Conservation (phyloP, 2,797 vertebrate species). For the Tauraco hartlaubi region DNA sequence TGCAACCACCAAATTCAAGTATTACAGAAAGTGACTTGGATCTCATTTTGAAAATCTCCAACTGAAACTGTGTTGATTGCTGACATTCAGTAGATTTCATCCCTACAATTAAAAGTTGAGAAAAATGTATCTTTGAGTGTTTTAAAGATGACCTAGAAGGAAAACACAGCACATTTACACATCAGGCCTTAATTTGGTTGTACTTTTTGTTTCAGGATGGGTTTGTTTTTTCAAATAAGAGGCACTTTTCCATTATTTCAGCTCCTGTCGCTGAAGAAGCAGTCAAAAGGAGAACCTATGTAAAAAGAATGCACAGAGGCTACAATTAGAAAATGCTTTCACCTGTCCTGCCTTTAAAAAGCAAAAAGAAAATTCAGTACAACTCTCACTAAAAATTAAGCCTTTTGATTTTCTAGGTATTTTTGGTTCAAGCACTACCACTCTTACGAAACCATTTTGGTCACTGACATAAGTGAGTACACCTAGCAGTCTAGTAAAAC, state of each 20-base stretch:
- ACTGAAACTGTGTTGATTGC: not conserved
- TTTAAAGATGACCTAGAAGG: not conserved
- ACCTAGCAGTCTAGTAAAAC: not conserved
- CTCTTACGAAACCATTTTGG: not conserved
- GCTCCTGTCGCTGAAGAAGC: not conserved
- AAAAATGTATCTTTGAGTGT: not conserved
- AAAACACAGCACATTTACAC: not conserved
- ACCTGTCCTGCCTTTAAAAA: not conserved
- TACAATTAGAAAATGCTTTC: not conserved
- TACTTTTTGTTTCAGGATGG: not conserved
- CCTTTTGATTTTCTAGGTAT: not conserved
- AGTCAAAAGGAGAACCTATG: not conserved
- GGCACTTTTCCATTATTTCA: not conserved
- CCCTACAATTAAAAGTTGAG: not conserved
- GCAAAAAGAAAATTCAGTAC: not conserved
- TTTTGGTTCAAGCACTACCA: not conserved
- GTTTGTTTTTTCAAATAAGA: not conserved
- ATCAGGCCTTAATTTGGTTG: not conserved
- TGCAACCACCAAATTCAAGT: not conserved
- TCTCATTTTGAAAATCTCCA: not conserved
- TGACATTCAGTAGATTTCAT: not conserved
- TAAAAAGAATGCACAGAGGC: not conserved
- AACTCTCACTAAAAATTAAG: not conserved
- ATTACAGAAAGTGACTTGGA: not conserved
- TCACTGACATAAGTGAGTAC: not conserved